These are phyloP conservation scores for Lontra canadensis DNA, from an alignment of 2,113 vertebrate species.

Conservation along the genomic window DNA sequence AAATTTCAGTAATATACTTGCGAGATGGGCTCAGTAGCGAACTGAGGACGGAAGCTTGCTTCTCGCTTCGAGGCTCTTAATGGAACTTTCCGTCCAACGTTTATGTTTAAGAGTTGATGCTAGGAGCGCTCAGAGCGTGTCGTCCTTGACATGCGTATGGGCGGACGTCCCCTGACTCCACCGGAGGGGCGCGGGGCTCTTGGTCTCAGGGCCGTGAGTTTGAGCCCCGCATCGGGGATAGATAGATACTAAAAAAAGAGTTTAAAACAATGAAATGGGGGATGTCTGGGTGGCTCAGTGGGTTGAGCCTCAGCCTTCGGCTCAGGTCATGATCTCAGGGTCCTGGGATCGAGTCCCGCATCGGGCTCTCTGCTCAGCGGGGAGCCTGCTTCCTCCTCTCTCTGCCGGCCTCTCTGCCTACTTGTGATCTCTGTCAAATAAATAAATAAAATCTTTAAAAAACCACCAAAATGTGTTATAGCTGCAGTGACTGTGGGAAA, in stretches of 20 bases:
- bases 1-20: neutral
- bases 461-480: neutral
- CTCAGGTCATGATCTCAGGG: too few relatives aligned
- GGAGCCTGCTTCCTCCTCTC: too few relatives aligned
- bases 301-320: too few relatives aligned
- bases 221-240: neutral
- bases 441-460: neutral
- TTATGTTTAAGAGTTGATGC: neutral
- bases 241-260: neutral
- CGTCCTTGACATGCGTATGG: neutral
- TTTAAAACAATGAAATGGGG: too few relatives aligned
- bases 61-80: neutral
- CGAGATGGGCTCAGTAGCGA: neutral
- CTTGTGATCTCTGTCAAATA: too few relatives aligned
- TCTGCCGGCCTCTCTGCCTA: too few relatives aligned
- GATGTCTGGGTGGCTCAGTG: too few relatives aligned
- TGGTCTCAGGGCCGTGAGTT: neutral
- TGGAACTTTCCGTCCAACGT: neutral
- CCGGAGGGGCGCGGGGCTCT: neutral
- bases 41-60: neutral
- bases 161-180: accelerated
- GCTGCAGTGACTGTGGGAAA: neutral
- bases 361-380: too few relatives aligned
- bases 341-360: too few relatives aligned
- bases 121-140: neutral